A percentile compares a stretch with the other conserved stretches of the same genome.
Evolutionary conservation across 2,888 invertebrate species (phyloP).

Genomic region (Hydraecia micacea): DNA sequence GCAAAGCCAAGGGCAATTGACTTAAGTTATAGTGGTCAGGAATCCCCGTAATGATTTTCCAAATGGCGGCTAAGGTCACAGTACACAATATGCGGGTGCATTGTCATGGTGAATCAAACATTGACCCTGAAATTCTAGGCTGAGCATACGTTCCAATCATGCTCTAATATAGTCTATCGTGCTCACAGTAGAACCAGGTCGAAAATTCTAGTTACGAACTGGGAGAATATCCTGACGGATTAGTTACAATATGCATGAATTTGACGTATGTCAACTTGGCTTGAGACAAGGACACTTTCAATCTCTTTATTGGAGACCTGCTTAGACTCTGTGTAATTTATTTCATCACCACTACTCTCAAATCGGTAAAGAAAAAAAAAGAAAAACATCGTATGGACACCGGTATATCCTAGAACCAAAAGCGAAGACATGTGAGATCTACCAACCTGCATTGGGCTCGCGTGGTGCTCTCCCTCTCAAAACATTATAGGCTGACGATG

Average conservation of each 20-base stretch:
- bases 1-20: neutral
- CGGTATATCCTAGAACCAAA: neutral
- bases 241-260: neutral
- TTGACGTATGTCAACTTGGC: neutral
- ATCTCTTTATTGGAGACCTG: neutral
- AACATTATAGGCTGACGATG: neutral
- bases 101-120: constrained; percentile 45
- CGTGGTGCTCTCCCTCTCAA: neutral
- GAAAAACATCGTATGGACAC: too few relatives aligned
- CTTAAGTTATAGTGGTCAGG: constrained; percentile 11
- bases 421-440: too few relatives aligned
- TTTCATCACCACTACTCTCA: neutral
- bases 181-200: neutral
- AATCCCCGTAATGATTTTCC: constrained; percentile 28
- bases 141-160: constrained; percentile 7
- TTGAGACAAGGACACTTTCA: neutral
- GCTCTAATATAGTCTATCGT: neutral
- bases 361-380: too few relatives aligned
- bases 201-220: neutral
- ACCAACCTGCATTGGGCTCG: too few relatives aligned
- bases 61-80: neutral
- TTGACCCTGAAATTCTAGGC: constrained; percentile 43
- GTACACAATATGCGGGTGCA: constrained; percentile 30
- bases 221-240: neutral
- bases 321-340: neutral